Evolutionary conservation across 2,797 vertebrate genomes (phyloP), one percentile per base, ranked within the genome.

Genomic region (Jordanella pulchra): DNA sequence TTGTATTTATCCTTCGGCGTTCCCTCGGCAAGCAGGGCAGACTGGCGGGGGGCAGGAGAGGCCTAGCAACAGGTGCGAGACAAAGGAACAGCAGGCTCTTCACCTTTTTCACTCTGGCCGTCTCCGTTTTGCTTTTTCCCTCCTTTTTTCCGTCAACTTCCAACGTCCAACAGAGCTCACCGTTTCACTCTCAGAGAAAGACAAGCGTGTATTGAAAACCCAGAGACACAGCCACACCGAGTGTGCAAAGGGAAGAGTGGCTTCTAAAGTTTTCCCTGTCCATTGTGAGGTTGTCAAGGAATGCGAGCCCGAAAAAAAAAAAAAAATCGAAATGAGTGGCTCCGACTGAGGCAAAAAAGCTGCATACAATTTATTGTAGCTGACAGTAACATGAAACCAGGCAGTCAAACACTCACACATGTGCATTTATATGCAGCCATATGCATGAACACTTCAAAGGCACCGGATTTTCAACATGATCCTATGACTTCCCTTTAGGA

Each of bases 31-130:
- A 85, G 80, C 58, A 3, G 80, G 73, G 73, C 69, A 12, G 67
- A 64, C 82, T 77, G 82, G 74, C 69, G 81, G 80, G 83, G 83
- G 81, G 74, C 67, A 78, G 75, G 54, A 76, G 89, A 92, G 89
- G 91, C 91, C 86, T 88, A 90, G 90, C 86, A 93, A 93, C 91
- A 93, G 91, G 91, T 91, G 91, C 88, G 66, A 83, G 87, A 93
- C 89, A 93, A 93, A 93, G 80, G 86, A 92, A 88, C 89, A 93
- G 89, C 87, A 51, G 90, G 89, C 83, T 85, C 81, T 91, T 88
- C 89, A 90, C 89, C 91, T 90, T 92, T 69, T 84, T 81, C 63
- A 69, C 87, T 83, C 69, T 75, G 73, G 75, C 72, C 70, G 79
- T 42, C 82, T 73, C 81, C 72, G 58, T 67, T 71, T 75, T 11